A percentile compares a stretch with the other conserved stretches of the same genome.
Conservation (phyloP, 2,888 invertebrate genomes). For the Coremacera marginata region DNA sequence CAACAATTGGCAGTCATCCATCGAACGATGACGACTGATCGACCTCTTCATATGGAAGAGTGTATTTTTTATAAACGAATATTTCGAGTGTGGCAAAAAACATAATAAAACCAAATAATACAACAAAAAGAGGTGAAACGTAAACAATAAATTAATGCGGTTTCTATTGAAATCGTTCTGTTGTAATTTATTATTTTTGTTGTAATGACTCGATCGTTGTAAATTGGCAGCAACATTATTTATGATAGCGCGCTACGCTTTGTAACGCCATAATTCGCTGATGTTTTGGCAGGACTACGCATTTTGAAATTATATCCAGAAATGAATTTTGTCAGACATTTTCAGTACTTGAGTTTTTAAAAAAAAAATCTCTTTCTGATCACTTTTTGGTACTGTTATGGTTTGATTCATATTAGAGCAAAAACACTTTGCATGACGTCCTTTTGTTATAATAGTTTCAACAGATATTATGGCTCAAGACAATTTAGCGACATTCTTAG, state of each 20-base stretch:
- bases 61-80: background rate
- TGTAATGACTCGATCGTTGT: background rate
- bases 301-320: background rate
- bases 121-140: background rate
- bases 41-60: background rate
- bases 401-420: too few species aligned
- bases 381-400: too few species aligned
- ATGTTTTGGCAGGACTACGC: background rate
- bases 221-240: slow-evolving; percentile 31
- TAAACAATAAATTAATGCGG: slow-evolving; percentile 30
- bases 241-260: slow-evolving; percentile 27
- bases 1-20: background rate
- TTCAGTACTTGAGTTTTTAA: too few species aligned
- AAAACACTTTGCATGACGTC: too few species aligned
- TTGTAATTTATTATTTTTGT: slow-evolving; percentile 21
- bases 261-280: slow-evolving; percentile 23
- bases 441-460: too few species aligned
- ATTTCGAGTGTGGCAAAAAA: background rate
- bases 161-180: slow-evolving; percentile 26
- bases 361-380: too few species aligned
- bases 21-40: background rate
- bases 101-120: background rate
- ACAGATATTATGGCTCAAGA: too few species aligned
- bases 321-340: background rate
- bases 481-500: too few species aligned